Base-by-base conservation (phyloP, 2,888 invertebrate genomes). In the Oscheius sp. region DNA sequence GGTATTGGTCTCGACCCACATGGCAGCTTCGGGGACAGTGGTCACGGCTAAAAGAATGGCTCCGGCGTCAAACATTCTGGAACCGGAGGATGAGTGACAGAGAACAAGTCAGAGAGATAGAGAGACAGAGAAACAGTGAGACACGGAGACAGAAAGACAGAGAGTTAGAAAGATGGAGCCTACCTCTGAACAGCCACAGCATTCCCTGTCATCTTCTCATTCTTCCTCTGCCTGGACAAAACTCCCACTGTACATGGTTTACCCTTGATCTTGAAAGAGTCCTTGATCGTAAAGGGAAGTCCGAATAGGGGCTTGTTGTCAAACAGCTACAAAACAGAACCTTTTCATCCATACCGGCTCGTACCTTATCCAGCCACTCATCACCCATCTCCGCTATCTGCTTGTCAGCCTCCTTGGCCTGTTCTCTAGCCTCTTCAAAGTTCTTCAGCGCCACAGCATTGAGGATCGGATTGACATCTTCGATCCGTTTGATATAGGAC, bases 1-100 rank as follows among this genome's bases (percentile, higher is more conserved):
- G n/a, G 32, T 70, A 7, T 51, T n/a, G 3, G 58, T 42, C 59
- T 70, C 70, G 29, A 70, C 53, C 70, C 70, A 70, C 47, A 70
- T 57, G 2, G 33, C 35, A 33, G 53, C 29, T 32, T 70, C 58
- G 7, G 70, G 70, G 5, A 70, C 70, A 58, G 60, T 70, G 1
- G 70, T 59, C 3, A 59, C 10, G 29, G 70, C 70, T n/a, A 70
- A 29, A 29, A 70, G 32, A 1, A 70, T 70, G 2, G 58, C 59
- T 21, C 70, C 70, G 10, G 70, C 70, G 32, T 70, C 70, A 7
- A 51, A 3, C 70, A 70, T 59, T 42, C 70, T 70, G 37, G 11
- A 53, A 1, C 3, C 2, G 3, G 3, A n/a, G 3, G 60, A 29
- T 59, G 29, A 29, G 21, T 5, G 5, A 29, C 7, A 21, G 42